Percentiles rank a stretch among this genome's conserved stretches.
Evolutionary conservation across 2,797 vertebrate genomes (phyloP).

Genomic region (Centroberyx gerrardi): DNA sequence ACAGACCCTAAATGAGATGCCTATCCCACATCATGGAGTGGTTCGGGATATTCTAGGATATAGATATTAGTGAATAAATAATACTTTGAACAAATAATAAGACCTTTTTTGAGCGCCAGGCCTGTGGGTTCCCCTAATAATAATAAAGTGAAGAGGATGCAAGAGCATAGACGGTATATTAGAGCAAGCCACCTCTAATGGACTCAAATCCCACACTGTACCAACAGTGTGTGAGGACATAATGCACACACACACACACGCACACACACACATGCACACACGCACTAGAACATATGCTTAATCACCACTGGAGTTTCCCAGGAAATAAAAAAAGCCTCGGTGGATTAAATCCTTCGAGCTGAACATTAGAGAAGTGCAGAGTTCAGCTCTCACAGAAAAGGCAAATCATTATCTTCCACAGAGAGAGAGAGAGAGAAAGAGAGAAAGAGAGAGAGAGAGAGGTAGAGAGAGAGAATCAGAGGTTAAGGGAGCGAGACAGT

Average conservation of each 20-base stretch:
- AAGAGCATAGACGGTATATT: neutral
- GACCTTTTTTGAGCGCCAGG: neutral
- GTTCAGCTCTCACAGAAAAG: slow-evolving; percentile 78
- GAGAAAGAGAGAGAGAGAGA: neutral
- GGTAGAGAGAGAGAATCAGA: slow-evolving; percentile 61
- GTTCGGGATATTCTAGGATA: neutral
- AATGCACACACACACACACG: slow-evolving; percentile 36
- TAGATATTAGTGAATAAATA: neutral
- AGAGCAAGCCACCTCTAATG: slow-evolving; percentile 23
- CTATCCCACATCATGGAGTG: neutral
- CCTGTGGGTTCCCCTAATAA: neutral
- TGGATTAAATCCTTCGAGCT: slow-evolving; percentile 75
- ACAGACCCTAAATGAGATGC: slow-evolving; percentile 6
- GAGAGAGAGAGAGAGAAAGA: slow-evolving; percentile 25
- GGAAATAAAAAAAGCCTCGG: slow-evolving; percentile 65
- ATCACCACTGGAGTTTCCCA: slow-evolving; percentile 75
- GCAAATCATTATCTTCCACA: slow-evolving; percentile 70
- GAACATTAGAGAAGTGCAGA: slow-evolving; percentile 80
- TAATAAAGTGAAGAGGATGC: neutral
- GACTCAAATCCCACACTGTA: slow-evolving; percentile 9
- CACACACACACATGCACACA: slow-evolving; percentile 10
- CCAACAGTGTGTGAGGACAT: slow-evolving; percentile 83
- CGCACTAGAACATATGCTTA: slow-evolving; percentile 41
- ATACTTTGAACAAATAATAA: neutral
- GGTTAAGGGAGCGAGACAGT: slow-evolving; percentile 64